A percentile compares a stretch with the other conserved stretches of the same genome.
phyloP scores from a whole-genome alignment of 2,797 vertebrate species.

The Fundulus diaphanus region DNA sequence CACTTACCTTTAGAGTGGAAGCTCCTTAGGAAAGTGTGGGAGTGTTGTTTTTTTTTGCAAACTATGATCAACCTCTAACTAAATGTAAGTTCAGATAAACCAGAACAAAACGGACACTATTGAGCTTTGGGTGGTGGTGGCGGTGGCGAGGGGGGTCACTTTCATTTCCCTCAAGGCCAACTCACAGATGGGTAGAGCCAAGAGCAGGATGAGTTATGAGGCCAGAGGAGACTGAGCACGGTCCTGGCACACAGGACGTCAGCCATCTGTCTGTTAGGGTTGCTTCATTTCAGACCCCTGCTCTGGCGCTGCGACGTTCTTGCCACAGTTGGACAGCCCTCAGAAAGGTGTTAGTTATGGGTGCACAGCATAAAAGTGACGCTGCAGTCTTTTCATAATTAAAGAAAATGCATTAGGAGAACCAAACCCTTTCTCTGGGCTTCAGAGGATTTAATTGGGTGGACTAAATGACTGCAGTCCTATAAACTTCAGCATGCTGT shows the following conservation, averaged over 20 bases:
- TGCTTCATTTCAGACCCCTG: constrained; percentile 68
- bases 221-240: constrained; percentile 45
- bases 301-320: constrained; percentile 46
- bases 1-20: constrained; percentile 65
- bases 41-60: constrained; percentile 31
- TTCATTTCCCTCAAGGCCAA: constrained; percentile 54
- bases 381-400: constrained; percentile 32
- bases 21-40: constrained; percentile 61
- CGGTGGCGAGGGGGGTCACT: constrained; percentile 39
- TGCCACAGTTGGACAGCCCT: constrained; percentile 73
- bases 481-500: neutral
- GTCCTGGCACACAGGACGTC: constrained; percentile 60
- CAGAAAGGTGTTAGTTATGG: constrained; percentile 71
- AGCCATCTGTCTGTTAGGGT: constrained; percentile 77
- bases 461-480: neutral
- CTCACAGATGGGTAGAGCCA: constrained; percentile 70
- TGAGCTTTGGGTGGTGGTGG: neutral
- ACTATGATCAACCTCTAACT: constrained; percentile 47
- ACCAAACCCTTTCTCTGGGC: neutral
- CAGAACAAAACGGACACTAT: constrained; percentile 34
- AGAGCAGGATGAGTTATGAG: constrained; percentile 42
- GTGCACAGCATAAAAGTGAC: constrained; percentile 44
- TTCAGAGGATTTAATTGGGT: neutral
- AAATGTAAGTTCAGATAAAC: constrained; percentile 19
- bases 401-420: constrained; percentile 7